Percentiles rank a stretch among this genome's conserved stretches.
Evolutionary conservation across 1,140 invertebrate species (phyloP).

Genomic region (Gonatopus flavifemur): DNA sequence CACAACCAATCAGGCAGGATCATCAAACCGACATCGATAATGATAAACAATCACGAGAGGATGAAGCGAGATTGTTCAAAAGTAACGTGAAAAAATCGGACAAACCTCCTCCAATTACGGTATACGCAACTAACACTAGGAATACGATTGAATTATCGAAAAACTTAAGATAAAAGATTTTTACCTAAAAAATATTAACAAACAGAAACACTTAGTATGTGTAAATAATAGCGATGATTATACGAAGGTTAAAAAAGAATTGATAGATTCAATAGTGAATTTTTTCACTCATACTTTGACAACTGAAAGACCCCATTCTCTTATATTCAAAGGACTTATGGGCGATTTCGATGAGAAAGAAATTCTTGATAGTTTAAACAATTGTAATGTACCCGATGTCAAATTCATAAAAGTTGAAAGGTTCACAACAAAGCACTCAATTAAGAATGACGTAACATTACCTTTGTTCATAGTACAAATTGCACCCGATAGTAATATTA

Average conservation of each 20-base stretch:
- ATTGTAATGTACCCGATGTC: background rate
- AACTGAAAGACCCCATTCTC: constrained; percentile 3
- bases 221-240: background rate
- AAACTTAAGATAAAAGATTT: too few relatives aligned
- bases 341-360: constrained; percentile 4
- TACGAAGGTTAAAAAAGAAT: background rate
- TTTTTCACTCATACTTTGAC: constrained; percentile 16
- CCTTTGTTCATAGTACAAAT: constrained; percentile 12
- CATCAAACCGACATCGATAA: too few relatives aligned
- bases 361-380: constrained; percentile 4
- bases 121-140: too few relatives aligned
- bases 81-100: too few relatives aligned
- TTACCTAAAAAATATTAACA: background rate
- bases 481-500: background rate
- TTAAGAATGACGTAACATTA: constrained; percentile 4
- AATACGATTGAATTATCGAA: too few relatives aligned
- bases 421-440: constrained; percentile 10
- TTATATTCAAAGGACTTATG: constrained; percentile 22
- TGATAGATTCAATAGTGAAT: background rate
- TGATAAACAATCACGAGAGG: too few relatives aligned
- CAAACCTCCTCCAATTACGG: too few relatives aligned
- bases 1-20: too few relatives aligned
- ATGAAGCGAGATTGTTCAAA: too few relatives aligned
- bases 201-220: background rate
- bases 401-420: constrained; percentile 2